Evolutionary conservation across 2,888 invertebrate species (phyloP).

Genomic region (Epirrhoe alternata): DNA sequence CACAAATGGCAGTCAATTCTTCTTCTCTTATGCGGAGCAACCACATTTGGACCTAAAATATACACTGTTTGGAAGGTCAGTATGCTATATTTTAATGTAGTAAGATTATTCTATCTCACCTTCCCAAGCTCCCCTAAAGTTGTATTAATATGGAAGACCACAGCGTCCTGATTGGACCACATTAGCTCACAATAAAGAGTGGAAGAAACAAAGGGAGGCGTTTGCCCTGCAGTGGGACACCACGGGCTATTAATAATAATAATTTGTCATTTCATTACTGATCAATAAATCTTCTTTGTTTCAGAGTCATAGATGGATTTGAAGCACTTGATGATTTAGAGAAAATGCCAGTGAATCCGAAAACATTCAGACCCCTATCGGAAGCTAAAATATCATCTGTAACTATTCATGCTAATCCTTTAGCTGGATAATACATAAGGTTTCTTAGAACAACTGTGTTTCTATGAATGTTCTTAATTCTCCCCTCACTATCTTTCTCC

Average conservation of each 20-base stretch:
- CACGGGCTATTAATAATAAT: too few relatives aligned
- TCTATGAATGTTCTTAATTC: background rate
- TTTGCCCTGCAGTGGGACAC: too few relatives aligned
- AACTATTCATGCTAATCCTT: conserved; percentile 99
- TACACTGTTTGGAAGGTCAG: conserved; percentile 97
- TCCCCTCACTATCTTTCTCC: background rate
- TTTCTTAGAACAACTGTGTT: conserved; percentile 23
- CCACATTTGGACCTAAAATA: conserved; percentile 98
- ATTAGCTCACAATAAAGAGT: too few relatives aligned
- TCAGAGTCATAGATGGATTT: conserved; percentile 98
- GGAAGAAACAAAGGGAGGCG: too few relatives aligned
- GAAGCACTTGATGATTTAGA: conserved; percentile 98
- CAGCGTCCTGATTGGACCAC: too few relatives aligned
- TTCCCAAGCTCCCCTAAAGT: too few relatives aligned
- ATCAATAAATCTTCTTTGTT: conserved; percentile 55
- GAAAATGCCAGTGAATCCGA: conserved; percentile 96
- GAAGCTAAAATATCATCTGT: conserved; percentile 95
- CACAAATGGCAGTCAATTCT: conserved; percentile 99
- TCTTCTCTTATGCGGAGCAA: conserved; percentile 97
- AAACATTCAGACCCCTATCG: conserved; percentile 94
- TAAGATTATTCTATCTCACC: too few relatives aligned
- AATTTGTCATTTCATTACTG: background rate
- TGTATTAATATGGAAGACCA: too few relatives aligned
- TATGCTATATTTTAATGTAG: background rate
- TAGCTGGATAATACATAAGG: conserved; percentile 87